phyloP scores from a whole-genome alignment of 1,140 invertebrate genomes.

The Laupala kohalensis region DNA sequence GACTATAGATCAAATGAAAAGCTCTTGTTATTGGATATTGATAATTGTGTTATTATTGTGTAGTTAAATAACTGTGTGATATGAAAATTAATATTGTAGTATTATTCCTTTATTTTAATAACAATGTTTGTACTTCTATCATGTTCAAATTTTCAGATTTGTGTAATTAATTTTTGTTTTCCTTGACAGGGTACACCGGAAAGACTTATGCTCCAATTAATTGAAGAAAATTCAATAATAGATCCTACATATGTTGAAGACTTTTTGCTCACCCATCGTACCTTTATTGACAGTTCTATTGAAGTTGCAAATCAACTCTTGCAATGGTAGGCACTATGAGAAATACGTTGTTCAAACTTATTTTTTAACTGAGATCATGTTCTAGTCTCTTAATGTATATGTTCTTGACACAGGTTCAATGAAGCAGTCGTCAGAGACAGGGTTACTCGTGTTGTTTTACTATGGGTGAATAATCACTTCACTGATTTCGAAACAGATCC shows the following conservation, averaged over 20 bases:
- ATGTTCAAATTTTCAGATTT: neutral
- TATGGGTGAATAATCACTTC: slow-evolving; percentile 99
- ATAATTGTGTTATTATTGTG: neutral
- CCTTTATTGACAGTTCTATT: slow-evolving; percentile 78
- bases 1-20: too few relatives aligned
- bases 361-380: neutral
- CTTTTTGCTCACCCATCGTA: slow-evolving; percentile 93
- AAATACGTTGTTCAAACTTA: neutral
- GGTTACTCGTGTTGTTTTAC: slow-evolving; percentile 84
- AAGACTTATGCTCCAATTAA: slow-evolving; percentile 79
- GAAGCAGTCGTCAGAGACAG: slow-evolving; percentile 69
- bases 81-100: neutral
- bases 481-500: slow-evolving; percentile 96
- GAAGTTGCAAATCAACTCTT: slow-evolving; percentile 76
- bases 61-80: neutral
- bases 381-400: neutral
- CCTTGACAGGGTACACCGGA: slow-evolving; percentile 66
- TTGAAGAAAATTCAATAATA: slow-evolving; percentile 84
- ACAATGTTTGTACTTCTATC: too few relatives aligned
- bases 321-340: slow-evolving; percentile 49
- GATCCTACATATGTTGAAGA: slow-evolving; percentile 98
- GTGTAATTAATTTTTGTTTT: slow-evolving; percentile 5
- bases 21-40: too few relatives aligned
- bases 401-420: slow-evolving; percentile 38
- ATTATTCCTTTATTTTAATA: neutral